These are phyloP conservation scores for Holacanthus passer DNA, from an alignment of 2,113 vertebrate species.

Conservation along the genomic window DNA sequence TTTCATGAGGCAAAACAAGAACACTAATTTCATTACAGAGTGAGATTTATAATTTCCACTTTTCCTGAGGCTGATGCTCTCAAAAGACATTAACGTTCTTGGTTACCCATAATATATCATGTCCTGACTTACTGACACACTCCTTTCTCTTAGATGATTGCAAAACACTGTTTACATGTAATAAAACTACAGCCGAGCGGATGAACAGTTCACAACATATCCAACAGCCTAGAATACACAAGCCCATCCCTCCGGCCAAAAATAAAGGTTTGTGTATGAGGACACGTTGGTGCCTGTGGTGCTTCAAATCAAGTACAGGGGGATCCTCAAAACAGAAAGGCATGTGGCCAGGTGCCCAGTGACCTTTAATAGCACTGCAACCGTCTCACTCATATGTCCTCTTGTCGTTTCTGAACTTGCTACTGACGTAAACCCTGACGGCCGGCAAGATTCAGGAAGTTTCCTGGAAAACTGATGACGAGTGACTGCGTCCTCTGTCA, in stretches of 20 bases:
- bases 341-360: constrained; percentile 61
- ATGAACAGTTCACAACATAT: constrained; percentile 16
- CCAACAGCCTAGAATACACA: constrained; percentile 45
- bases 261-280: constrained; percentile 55
- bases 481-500: background rate
- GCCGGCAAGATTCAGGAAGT: constrained; percentile 16
- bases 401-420: constrained; percentile 51
- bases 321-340: constrained; percentile 75
- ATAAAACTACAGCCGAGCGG: constrained; percentile 13
- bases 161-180: constrained; percentile 58
- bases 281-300: constrained; percentile 44
- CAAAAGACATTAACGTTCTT: background rate
- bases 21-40: background rate
- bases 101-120: background rate
- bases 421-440: constrained; percentile 23
- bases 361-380: constrained; percentile 70
- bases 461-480: constrained; percentile 47
- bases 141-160: constrained; percentile 25
- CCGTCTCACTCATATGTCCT: constrained; percentile 50
- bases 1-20: background rate
- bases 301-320: constrained; percentile 37
- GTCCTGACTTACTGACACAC: background rate
- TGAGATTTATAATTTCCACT: background rate
- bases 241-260: constrained; percentile 38
- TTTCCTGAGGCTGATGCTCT: background rate